Base-by-base conservation (phyloP, 2,888 invertebrate species). In the Parthenolecanium corni region DNA sequence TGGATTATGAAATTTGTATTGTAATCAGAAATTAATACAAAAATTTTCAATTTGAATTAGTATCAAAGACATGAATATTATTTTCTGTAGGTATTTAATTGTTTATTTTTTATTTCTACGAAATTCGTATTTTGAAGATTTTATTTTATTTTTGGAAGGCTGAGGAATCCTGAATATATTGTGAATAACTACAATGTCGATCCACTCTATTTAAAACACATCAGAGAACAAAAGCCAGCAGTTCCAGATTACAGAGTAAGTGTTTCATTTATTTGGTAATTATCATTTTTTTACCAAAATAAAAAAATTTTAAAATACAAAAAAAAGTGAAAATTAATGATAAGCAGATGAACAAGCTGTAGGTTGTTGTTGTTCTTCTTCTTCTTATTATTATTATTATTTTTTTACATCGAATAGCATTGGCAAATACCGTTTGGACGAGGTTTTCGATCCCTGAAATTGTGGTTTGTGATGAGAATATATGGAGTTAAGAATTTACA, bases 101-200 rank as follows among this genome's bases (percentile, higher is more conserved):
- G n/a, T n/a, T n/a, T n/a, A n/a, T n/a, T n/a, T n/a, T n/a, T n/a
- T n/a, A n/a, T n/a, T n/a, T n/a, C n/a, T n/a, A n/a, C n/a, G n/a
- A n/a, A n/a, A n/a, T n/a, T n/a, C n/a, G n/a, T n/a, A n/a, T n/a
- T n/a, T n/a, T n/a, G n/a, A n/a, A n/a, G n/a, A n/a, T n/a, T n/a
- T n/a, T n/a, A n/a, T n/a, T n/a, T 51, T 25, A 4, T 16, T 18
- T 44, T 47, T 49, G n/a, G 31, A 65, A 73, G 74, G 74, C 77
- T 91, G 3, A 90, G 89, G 71, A 83, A 90, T 71, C 89, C 90
- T 66, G 81, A 85, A 53, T 88, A 89, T 79, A 81, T 98, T 62
- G 88, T 95, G 0, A 87, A 93, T 70, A 95, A 97, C 0, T 90
- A 98, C 74, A 96, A 94, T 69, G 96, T 98, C 0, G 96, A 98